phyloP scores from a whole-genome alignment of 2,888 invertebrate species.

The Timema cristinae region DNA sequence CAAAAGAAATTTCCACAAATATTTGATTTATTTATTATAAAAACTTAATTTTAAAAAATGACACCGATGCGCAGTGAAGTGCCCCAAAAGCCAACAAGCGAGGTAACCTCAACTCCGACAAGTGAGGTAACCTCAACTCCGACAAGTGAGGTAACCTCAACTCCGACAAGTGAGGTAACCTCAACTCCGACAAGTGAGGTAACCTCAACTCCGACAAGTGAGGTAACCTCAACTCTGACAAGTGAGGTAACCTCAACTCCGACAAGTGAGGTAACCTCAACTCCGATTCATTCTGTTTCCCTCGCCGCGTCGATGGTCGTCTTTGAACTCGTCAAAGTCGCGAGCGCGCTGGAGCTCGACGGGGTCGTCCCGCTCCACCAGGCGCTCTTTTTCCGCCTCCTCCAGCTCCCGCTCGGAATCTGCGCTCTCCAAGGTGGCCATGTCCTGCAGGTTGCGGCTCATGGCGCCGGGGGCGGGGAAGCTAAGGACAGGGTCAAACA shows the following conservation, averaged over 20 bases:
- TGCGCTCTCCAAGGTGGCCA: slow-evolving; percentile 32
- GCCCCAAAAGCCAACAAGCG: too few species aligned
- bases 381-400: slow-evolving; percentile 57
- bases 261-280: not conserved
- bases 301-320: slow-evolving; percentile 80
- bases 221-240: slow-evolving; percentile 16
- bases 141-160: not conserved
- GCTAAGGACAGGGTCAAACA: slow-evolving; percentile 15
- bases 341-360: slow-evolving; percentile 62
- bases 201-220: too few species aligned
- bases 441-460: slow-evolving; percentile 34
- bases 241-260: too few species aligned
- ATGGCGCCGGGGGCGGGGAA: slow-evolving; percentile 50
- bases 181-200: slow-evolving; percentile 22
- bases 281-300: slow-evolving; percentile 56
- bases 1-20: too few species aligned
- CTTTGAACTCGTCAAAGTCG: slow-evolving; percentile 82
- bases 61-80: too few species aligned
- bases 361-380: slow-evolving; percentile 68
- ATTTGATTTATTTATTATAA: too few species aligned
- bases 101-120: too few species aligned
- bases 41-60: too few species aligned
- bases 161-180: too few species aligned
- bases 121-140: slow-evolving; percentile 18
- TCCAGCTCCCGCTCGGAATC: slow-evolving; percentile 47